Base-by-base conservation (phyloP, 2,888 invertebrate genomes). In the Cryptocephalus primarius region DNA sequence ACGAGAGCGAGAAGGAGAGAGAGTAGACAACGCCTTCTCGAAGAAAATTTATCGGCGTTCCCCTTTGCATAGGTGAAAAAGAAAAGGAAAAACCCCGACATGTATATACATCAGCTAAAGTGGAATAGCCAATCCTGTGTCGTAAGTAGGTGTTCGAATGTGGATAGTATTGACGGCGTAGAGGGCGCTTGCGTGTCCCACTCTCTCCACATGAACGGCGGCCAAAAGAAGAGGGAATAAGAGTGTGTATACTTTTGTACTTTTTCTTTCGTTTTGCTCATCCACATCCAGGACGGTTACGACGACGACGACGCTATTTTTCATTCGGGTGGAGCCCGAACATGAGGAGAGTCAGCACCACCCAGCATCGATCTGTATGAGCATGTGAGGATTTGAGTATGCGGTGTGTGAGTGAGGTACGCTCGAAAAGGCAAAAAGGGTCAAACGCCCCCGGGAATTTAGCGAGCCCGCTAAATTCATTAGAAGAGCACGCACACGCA, bases 111-210 rank as follows among this genome's bases (percentile, higher is more conserved):
- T 22, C 22, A 22, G 22, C 22, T 22, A 22, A 22, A 22, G 22
- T 22, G 22, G 22, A 22, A 22, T 22, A 22, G 42, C 64, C 65
- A 66, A 65, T 64, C 62, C 63, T 57, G 60, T 59, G 60, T 57
- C 60, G 58, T 63, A 62, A 60, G 67, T 67, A 66, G 66, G 68
- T 68, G 67, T 68, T 66, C 66, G 64, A 67, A 67, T 66, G 66
- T 67, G 67, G 64, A 66, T 64, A 68, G 68, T 68, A 68, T 68
- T 67, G 68, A 68, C 63, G 65, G 58, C 56, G 59, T 55, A 50
- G 53, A 63, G 55, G 56, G 66, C 67, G 68, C 67, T 55, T 67
- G 67, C 67, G 67, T 66, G 57, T 60, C 55, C 55, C 58, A 55
- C 52, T 55, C 63, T 56, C 62, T 60, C 59, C 65, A 65, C 65